A percentile compares a stretch with the other conserved stretches of the same genome.
Evolutionary conservation across 2,797 vertebrate genomes (phyloP).

Genomic region (Glossophaga mutica): DNA sequence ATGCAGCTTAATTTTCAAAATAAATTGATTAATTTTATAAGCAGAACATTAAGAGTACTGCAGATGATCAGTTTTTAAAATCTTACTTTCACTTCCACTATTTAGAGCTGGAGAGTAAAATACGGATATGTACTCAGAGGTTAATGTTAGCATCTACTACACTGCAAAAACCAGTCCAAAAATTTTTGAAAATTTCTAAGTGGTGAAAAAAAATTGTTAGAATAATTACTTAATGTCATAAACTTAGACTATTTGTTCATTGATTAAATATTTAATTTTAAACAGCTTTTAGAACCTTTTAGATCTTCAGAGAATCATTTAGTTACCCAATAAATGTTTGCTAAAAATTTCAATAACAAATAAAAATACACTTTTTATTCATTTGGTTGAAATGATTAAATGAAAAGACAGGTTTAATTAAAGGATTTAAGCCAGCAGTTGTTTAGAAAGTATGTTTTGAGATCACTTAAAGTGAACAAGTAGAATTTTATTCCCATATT

Average conservation of each 20-base stretch:
- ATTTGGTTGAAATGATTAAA: slow-evolving; percentile 29
- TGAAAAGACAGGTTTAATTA: background rate
- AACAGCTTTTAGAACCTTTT: background rate
- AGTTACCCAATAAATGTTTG: background rate
- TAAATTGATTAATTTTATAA: background rate
- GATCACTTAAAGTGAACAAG: slow-evolving; percentile 39
- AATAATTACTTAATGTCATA: background rate
- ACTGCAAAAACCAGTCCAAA: background rate
- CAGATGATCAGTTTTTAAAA: background rate
- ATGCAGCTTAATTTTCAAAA: background rate
- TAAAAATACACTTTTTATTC: slow-evolving; percentile 18
- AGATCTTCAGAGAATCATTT: slow-evolving; percentile 21
- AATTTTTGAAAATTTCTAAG: background rate
- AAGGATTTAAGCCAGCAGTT: background rate
- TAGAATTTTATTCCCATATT: slow-evolving; percentile 32
- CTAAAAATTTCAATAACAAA: background rate
- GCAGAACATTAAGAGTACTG: background rate
- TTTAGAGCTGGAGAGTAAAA: slow-evolving; percentile 10
- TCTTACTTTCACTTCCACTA: background rate
- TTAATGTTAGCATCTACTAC: background rate
- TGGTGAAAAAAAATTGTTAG: background rate
- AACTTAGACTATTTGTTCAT: background rate
- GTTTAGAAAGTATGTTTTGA: slow-evolving; percentile 49
- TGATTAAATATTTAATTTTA: background rate
- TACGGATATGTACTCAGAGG: background rate